Evolutionary conservation across 2,888 invertebrate species (phyloP).

Genomic region (Eupithecia exiguata): DNA sequence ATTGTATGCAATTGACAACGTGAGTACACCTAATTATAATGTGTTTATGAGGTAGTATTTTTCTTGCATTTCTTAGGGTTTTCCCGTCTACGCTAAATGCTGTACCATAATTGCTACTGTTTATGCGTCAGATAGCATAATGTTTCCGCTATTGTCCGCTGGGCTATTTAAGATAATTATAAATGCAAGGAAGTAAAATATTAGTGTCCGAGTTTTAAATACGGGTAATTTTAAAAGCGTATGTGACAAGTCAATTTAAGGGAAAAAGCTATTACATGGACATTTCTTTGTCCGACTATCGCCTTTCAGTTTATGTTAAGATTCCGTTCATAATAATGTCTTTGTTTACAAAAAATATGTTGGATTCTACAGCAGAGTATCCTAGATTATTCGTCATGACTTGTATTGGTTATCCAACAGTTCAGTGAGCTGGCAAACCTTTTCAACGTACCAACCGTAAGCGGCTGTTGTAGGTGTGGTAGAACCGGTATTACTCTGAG

Average conservation of each 20-base stretch:
- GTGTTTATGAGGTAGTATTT: constrained; percentile 2
- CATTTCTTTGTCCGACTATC: neutral
- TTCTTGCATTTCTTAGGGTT: constrained; percentile 26
- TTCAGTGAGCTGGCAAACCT: no score
- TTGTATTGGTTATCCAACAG: no score
- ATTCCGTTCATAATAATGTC: neutral
- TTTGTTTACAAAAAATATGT: neutral
- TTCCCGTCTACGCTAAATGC: constrained; percentile 15
- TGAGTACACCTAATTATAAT: neutral
- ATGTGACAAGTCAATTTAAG: neutral
- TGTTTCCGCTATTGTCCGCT: neutral
- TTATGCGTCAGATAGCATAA: neutral
- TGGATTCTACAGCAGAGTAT: no score
- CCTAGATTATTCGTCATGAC: no score
- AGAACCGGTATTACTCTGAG: no score
- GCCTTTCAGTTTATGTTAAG: no score
- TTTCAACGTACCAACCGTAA: no score
- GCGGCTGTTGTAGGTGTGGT: no score
- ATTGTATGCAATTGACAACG: neutral
- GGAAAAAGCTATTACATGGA: neutral
- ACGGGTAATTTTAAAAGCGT: neutral
- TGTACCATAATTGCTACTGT: constrained; percentile 1
- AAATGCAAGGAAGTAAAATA: neutral
- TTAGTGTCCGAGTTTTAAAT: neutral
- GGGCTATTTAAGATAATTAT: neutral